Base-by-base conservation (phyloP, 2,888 invertebrate species). In the Temnothorax unifasciatus region DNA sequence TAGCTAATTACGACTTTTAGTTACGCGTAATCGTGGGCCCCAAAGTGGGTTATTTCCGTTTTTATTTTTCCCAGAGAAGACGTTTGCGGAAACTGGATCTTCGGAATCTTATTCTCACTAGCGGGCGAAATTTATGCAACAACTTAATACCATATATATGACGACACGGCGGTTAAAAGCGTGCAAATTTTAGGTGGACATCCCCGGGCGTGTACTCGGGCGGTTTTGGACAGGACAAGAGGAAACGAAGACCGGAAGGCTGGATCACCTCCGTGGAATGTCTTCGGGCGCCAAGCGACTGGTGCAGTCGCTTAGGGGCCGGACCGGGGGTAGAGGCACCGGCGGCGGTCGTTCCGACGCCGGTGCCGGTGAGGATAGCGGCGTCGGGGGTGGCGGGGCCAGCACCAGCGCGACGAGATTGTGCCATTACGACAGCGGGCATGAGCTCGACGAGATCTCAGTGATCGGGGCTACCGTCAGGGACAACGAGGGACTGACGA, bases 401-500 rank as follows among this genome's bases (percentile, higher is more conserved):
- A 94, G 94, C 86, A 94, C 94, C 63, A 94, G 94, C 83, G 95
- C 94, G 21, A 95, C 95, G 38, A 92, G 94, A 76, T 92, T 95
- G 83, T 95, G 93, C 85, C 94, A 94, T 84, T 95, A 94, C 90
- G 95, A 95, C 87, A 95, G 94, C 90, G 94, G 94, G 69, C 95
- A 95, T 90, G 95, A 95, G 87, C 93, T 95, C 86, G 95, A 96
- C 90, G 95, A 96, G 92, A 96, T 96, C 84, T 95, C 96, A 59
- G 96, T 96, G 84, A 95, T 96, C 83, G 94, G 92, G 18, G 84
- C 86, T 52, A 85, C 69, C 34, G 89, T 88, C 54, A 92, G 93
- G 77, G 90, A 92, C 29, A 92, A 91, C 89, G 94, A 93, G 85
- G 94, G 91, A 76, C 92, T 92, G 82, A 91, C 92, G 92, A 95